Evolutionary conservation across 2,888 invertebrate species (phyloP).

Genomic region (Cosmorhoe ocellata): DNA sequence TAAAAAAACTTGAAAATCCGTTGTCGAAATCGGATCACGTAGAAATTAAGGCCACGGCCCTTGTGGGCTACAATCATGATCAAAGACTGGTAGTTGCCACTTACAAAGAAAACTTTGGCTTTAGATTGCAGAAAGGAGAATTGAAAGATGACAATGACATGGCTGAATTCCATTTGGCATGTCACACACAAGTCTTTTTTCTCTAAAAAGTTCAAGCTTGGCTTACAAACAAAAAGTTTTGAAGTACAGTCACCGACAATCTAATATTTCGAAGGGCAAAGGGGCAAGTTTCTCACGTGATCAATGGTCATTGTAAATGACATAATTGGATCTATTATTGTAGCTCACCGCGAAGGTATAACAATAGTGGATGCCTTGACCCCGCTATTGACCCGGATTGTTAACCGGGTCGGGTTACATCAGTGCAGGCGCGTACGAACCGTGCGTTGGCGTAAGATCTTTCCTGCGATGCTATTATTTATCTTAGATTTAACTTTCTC

Average conservation of each 20-base stretch:
- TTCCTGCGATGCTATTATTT: conserved; percentile 12
- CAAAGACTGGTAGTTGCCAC: conserved; percentile 1
- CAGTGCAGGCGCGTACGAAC: conserved; percentile 40
- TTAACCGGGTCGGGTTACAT: conserved; percentile 53
- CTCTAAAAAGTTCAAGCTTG: background rate
- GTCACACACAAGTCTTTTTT: conserved; percentile 2
- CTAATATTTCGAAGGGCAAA: background rate
- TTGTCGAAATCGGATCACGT: conserved; percentile 16
- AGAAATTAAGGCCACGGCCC: conserved; percentile 20
- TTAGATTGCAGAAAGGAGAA: background rate
- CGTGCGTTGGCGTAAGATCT: conserved; percentile 29
- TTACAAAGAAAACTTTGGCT: background rate
- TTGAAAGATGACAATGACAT: conserved; percentile 1
- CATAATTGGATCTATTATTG: conserved; percentile 30
- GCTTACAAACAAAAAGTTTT: conserved; percentile 1
- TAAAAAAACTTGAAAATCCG: conserved; percentile 4
- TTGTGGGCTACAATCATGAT: conserved; percentile 11
- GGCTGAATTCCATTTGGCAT: conserved; percentile 19
- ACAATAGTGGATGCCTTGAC: conserved; percentile 55
- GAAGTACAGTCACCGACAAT: conserved; percentile 4
- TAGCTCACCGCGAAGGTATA: conserved; percentile 25
- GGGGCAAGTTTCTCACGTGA: conserved; percentile 6
- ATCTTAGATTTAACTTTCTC: background rate
- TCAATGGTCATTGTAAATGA: conserved; percentile 21
- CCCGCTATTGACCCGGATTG: conserved; percentile 56